phyloP scores from a whole-genome alignment of 64 coral and sea anemone species.

The Pachyseris speciosa region DNA sequence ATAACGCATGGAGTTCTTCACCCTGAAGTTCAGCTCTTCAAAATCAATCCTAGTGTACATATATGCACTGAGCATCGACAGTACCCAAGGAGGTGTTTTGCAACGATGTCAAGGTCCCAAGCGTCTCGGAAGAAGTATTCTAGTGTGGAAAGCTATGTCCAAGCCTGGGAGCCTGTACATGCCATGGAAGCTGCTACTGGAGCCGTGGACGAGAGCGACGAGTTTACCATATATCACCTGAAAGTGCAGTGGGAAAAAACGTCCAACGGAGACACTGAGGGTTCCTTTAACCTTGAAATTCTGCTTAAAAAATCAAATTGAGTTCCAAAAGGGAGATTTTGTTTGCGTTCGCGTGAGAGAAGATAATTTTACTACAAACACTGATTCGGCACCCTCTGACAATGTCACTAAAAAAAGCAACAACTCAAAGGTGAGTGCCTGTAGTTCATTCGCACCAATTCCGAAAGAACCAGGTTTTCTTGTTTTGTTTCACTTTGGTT shows the following conservation, averaged over 20 bases:
- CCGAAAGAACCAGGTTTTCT: no score
- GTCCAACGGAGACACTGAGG: neutral
- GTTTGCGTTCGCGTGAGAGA: conserved; percentile 5
- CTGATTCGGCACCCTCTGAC: neutral
- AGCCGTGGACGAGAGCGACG: conserved; percentile 60
- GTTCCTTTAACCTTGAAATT: neutral
- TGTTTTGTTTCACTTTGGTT: no score
- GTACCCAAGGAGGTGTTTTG: conserved; percentile 56
- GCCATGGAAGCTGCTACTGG: conserved; percentile 71
- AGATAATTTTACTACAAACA: neutral
- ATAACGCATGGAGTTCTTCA: conserved; percentile 24
- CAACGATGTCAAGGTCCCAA: neutral
- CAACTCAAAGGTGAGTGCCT: neutral
- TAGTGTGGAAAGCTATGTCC: conserved; percentile 45
- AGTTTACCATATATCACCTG: conserved; percentile 54
- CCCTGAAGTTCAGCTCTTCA: conserved; percentile 76
- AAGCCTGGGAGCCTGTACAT: conserved; percentile 60
- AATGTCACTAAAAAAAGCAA: neutral
- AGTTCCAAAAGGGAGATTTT: conserved; percentile 39
- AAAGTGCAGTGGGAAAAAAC: conserved; percentile 26
- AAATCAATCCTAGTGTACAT: conserved; percentile 25
- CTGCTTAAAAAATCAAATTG: conserved; percentile 10
- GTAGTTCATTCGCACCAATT: no score
- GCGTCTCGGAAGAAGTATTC: conserved; percentile 44
- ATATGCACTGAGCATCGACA: conserved; percentile 82